These are phyloP conservation scores for Trichoplusia ni DNA, from an alignment of 1,140 invertebrate species.

Conservation along the genomic window DNA sequence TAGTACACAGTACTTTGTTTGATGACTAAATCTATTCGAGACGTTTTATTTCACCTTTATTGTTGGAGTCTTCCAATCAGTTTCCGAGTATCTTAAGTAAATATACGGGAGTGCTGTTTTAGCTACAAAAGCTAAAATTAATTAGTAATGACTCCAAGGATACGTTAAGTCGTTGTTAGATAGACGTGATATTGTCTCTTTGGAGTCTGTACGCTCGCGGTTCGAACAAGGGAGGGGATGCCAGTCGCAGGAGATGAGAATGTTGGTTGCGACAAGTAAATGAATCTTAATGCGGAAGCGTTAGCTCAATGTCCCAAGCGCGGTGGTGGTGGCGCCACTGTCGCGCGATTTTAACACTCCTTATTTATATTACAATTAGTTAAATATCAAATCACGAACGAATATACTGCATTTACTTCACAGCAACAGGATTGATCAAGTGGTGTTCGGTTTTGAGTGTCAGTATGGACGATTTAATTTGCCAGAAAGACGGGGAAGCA, in stretches of 20 bases:
- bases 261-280: slow-evolving; percentile 25
- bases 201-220: slow-evolving; percentile 10
- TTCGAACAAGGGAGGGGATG: slow-evolving; percentile 4
- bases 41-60: neutral
- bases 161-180: neutral
- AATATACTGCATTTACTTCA: slow-evolving; percentile 71
- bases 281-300: slow-evolving; percentile 6
- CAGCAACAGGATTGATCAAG: slow-evolving; percentile 42
- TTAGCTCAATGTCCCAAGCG: slow-evolving; percentile 25
- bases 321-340: neutral
- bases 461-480: slow-evolving; percentile 72
- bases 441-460: slow-evolving; percentile 68
- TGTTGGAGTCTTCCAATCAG: slow-evolving; percentile 17
- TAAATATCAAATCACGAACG: slow-evolving; percentile 10
- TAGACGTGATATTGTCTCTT: slow-evolving; percentile 4
- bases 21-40: neutral
- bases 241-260: slow-evolving; percentile 21
- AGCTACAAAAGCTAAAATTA: neutral
- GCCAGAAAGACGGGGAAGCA: slow-evolving; percentile 78
- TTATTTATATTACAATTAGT: slow-evolving; percentile 27
- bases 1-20: neutral
- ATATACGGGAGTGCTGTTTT: slow-evolving; percentile 9
- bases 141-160: neutral
- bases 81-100: neutral
- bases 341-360: neutral